Evolutionary conservation across 2,113 vertebrate species (phyloP), one percentile per base, ranked within the genome.

Genomic region (Microcebus tavaratra): DNA sequence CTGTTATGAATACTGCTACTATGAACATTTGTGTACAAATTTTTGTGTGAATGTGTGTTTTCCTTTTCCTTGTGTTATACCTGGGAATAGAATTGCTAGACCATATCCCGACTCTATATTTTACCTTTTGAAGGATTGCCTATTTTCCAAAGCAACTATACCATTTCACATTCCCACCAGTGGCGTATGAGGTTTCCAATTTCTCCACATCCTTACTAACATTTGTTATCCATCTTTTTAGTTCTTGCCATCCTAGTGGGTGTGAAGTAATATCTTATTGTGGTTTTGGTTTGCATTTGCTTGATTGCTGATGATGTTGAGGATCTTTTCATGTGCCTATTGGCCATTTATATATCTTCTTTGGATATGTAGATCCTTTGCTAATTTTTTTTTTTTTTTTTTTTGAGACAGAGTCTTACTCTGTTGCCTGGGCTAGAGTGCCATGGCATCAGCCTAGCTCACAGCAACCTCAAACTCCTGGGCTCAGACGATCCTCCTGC

Each of bases 341-440:
- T 88, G 31, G 73, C 20, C 17, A 31, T 79, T 90, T 79, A 25
- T 81, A 1, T 83, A 63, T 70, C 57, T 67, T 67, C 45, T 80
- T 95, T 92, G 31, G 50, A 72, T 82, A 5, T 78, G 94, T 53
- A 95, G 14, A 75, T 78, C 27, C 39, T 96, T 94, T 96, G 73
- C 45, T 45, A 45, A 45, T 45, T 45, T 45, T 45, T 45, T 45
- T 45, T 45, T 45, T 45, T 45, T 45, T 45, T 45, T 45, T 45
- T 45, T 45, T 45, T 45, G 7, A 45, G 45, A 45, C 45, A 45
- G 45, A 8, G 45, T 45, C 45, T 45, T 45, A 45, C 45, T 45
- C 45, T 45, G 45, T 45, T 45, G 45, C 45, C 45, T 0, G 5
- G 45, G 7, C 45, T 45, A 45, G 45, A 45, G 45, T 45, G 45